Base-by-base conservation (phyloP, 2,797 vertebrate genomes). In the Amblyopsis hoosieri region DNA sequence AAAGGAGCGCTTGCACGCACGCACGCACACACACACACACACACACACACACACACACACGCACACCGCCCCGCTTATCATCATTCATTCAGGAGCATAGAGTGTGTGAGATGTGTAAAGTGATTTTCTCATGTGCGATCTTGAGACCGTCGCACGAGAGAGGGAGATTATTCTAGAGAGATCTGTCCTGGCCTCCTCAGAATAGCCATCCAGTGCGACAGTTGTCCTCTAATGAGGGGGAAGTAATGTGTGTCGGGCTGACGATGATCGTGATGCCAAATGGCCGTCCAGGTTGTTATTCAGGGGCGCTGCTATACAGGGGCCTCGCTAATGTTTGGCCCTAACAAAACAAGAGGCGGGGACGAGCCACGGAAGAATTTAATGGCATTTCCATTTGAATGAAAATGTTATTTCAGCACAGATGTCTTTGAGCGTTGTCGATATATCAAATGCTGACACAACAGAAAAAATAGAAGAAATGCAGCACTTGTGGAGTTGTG, bases 211-310 rank as follows among this genome's bases (percentile, higher is more conserved):
- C 68, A 76, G 69, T 53, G 81, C 81, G 85, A 86, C 87, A 90
- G 86, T 91, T 83, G 81, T 84, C 56, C 74, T 86, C 85, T 91
- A 93, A 93, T 93, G 91, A 92, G 83, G 86, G 87, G 90, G 89
- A 93, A 92, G 85, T 93, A 92, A 93, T 90, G 76, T 64, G 83
- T 77, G 74, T 87, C 80, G 75, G 81, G 75, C 83, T 67, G 78
- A 66, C 75, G 83, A 86, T 85, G 84, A 90, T 86, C 85, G 84
- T 81, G 83, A 89, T 85, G 85, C 88, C 88, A 89, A 91, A 89
- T 90, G 87, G 91, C 77, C 67, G 1, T 86, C 85, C 74, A 85
- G 82, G 88, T 90, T 92, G 87, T 91, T 91, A 88, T 91, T 91
- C 87, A 92, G 82, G 78, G 62, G 74, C 78, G 12, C 73, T 59